These are phyloP conservation scores for Heliconius sara DNA, from an alignment of 2,888 invertebrate genomes.

Conservation along the genomic window DNA sequence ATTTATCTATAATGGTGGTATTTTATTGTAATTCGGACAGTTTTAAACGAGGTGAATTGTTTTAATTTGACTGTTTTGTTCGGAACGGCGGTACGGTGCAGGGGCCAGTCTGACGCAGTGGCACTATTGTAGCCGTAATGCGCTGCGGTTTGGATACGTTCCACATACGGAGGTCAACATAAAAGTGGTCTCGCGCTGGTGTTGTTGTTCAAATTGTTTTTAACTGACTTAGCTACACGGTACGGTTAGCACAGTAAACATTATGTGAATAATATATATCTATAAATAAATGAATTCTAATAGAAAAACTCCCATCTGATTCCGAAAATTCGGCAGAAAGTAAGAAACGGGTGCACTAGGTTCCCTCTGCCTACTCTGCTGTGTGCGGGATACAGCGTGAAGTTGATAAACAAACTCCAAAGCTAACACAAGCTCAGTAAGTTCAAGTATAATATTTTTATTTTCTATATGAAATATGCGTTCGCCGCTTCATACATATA, in stretches of 20 bases:
- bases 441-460: background rate
- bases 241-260: slow-evolving; percentile 53
- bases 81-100: slow-evolving; percentile 53
- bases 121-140: slow-evolving; percentile 73
- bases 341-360: no score
- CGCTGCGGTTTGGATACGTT: slow-evolving; percentile 74
- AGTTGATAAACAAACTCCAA: background rate
- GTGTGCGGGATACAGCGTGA: background rate
- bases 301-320: no score
- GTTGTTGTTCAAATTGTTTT: slow-evolving; percentile 75
- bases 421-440: no score
- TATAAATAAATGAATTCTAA: no score
- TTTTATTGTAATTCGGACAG: slow-evolving; percentile 28
- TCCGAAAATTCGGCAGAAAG: no score
- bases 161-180: slow-evolving; percentile 72
- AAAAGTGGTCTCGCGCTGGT: slow-evolving; percentile 66
- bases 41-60: slow-evolving; percentile 26
- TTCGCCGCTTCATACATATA: background rate
- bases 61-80: slow-evolving; percentile 59
- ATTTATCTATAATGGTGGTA: background rate
- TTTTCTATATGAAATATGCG: background rate
- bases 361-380: no score
- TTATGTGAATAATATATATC: no score
- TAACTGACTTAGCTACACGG: slow-evolving; percentile 65
- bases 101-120: slow-evolving; percentile 59